Evolutionary conservation across 1,140 invertebrate species (phyloP), one percentile per base, ranked within the genome.

Genomic region (Atta texana): DNA sequence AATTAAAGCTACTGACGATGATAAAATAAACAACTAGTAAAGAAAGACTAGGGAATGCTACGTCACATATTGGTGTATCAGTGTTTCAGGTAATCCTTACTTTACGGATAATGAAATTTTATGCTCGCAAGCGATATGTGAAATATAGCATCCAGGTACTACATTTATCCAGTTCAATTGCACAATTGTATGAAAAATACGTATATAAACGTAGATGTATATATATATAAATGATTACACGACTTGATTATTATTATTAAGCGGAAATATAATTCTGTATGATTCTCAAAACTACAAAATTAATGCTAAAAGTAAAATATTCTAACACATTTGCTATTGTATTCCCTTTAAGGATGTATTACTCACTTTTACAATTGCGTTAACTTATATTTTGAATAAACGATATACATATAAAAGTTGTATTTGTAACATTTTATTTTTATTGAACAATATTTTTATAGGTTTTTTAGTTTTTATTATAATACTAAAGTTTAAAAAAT

Each of bases 181-280:
- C 44, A 78, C 72, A 77, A 51, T 72, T 75, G 89, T 92, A 93
- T 91, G 90, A 91, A 92, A 93, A 92, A 93, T 92, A 92, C 88
- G 86, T 88, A 89, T 88, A 68, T 88, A 88, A 85, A 69, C n/a
- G 74, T 88, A 39, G 80, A 87, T 81, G 57, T 89, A 88, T 84
- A 87, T 81, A 87, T 81, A 53, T 91, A 88, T 78, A 92, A 89
- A 89, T 85, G 72, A 87, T 81, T 57, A 87, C n/a, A 82, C 34
- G 61, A 85, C 78, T 86, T 80, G 81, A 87, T 89, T 72, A 82
- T 72, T 92, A 86, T 84, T 92, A 86, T 84, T 69, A 90, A 90
- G 76, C 80, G 72, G 64, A 90, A 88, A 87, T 90, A 90, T 85
- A 90, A 71, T 90, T 80, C 51, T 24, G 63, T 74, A 74, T 69